phyloP scores from a whole-genome alignment of 2,888 invertebrate species.

The Drosophila putrida region DNA sequence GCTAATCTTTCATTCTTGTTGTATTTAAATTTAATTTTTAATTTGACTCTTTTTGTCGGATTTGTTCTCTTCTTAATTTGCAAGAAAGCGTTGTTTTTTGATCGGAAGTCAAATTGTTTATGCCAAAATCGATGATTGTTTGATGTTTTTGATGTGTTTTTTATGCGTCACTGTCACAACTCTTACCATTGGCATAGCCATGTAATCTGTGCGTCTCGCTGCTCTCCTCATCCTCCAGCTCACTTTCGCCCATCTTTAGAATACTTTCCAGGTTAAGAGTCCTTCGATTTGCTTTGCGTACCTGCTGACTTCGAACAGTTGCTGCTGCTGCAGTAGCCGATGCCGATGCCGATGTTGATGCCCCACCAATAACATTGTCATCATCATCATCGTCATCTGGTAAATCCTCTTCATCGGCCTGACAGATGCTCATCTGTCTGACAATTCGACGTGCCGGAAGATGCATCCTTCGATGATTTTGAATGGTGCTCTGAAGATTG shows the following conservation, averaged over 20 bases:
- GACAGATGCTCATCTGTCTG: conserved; percentile 82
- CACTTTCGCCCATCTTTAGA: conserved; percentile 85
- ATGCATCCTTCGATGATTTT: conserved; percentile 84
- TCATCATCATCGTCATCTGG: conserved; percentile 34
- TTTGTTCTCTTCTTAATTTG: too few relatives aligned
- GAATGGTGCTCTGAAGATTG: conserved; percentile 82
- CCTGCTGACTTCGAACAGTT: conserved; percentile 32
- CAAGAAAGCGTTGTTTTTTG: too few relatives aligned
- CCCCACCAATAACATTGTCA: not conserved
- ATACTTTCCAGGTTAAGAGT: conserved; percentile 84
- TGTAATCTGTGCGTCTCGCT: conserved; percentile 60
- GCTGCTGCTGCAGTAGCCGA: conserved; percentile 13
- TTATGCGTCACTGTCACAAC: conserved; percentile 7
- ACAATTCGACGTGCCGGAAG: conserved; percentile 80
- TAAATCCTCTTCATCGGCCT: conserved; percentile 62
- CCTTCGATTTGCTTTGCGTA: conserved; percentile 79
- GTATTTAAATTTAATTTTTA: too few relatives aligned
- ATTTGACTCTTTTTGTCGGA: too few relatives aligned
- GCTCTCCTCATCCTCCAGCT: conserved; percentile 85
- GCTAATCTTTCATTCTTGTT: too few relatives aligned
- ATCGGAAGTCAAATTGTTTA: too few relatives aligned
- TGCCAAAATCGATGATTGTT: too few relatives aligned
- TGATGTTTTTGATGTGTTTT: too few relatives aligned
- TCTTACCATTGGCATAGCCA: conserved; percentile 29
- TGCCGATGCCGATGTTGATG: not conserved